Percentiles rank a stretch among this genome's conserved stretches.
Conservation (phyloP, 1,140 invertebrate species). For the Dinoponera quadriceps region DNA sequence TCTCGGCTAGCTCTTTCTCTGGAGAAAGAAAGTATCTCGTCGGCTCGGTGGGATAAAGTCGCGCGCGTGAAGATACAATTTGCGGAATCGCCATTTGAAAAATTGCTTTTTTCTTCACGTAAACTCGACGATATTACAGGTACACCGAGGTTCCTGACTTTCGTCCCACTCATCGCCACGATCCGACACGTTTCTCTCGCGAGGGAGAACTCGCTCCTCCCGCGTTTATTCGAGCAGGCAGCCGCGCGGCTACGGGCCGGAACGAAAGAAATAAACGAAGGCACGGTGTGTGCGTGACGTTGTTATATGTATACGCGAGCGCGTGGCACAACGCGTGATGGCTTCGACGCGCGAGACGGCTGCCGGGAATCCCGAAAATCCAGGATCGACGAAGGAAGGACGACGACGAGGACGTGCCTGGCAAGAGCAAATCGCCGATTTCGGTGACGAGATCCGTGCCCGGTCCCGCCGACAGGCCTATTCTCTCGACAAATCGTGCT, state of each 20-base stretch:
- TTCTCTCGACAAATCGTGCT: slow-evolving; percentile 78
- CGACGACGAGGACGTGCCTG: slow-evolving; percentile 69
- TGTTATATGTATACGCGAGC: slow-evolving; percentile 82
- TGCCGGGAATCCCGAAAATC: slow-evolving; percentile 64
- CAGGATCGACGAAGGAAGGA: slow-evolving; percentile 30
- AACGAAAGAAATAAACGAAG: slow-evolving; percentile 85
- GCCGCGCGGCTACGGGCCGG: slow-evolving; percentile 81
- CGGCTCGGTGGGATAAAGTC: neutral
- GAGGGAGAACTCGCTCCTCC: neutral
- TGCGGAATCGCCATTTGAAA: slow-evolving; percentile 43
- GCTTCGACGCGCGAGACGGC: slow-evolving; percentile 8
- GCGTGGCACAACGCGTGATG: slow-evolving; percentile 67
- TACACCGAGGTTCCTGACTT: slow-evolving; percentile 33
- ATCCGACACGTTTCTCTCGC: slow-evolving; percentile 59
- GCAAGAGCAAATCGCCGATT: slow-evolving; percentile 76
- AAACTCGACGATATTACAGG: slow-evolving; percentile 17
- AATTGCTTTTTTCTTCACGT: slow-evolving; percentile 41
- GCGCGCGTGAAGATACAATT: slow-evolving; percentile 37
- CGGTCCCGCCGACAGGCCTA: slow-evolving; percentile 71
- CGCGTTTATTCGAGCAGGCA: slow-evolving; percentile 46
- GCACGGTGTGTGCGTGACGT: slow-evolving; percentile 83
- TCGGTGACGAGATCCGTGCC: slow-evolving; percentile 52
- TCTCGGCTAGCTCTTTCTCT: neutral
- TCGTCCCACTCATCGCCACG: slow-evolving; percentile 61
- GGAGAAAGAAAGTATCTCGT: slow-evolving; percentile 1